Evolutionary conservation across 2,888 invertebrate species (phyloP), one percentile per base, ranked within the genome.

Genomic region (Calameuta filiformis): DNA sequence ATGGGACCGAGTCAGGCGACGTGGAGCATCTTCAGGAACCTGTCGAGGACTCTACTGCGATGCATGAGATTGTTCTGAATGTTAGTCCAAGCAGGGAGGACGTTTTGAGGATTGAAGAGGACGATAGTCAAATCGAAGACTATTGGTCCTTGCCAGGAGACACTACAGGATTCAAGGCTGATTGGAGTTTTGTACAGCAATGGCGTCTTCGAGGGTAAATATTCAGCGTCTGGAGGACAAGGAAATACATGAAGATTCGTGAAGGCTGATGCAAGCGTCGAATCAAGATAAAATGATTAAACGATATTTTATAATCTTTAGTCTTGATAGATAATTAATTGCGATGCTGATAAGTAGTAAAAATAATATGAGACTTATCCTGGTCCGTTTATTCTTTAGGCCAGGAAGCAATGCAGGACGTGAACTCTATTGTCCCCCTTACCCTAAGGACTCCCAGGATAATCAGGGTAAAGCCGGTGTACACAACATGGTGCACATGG

Each of bases 151-250:
- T 91, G 87, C 91, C 92, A 80, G 92, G 92, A 80, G 92, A 92
- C 84, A 91, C 90, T 79, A 92, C 91, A 81, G 93, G 90, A 35
- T 91, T 92, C 86, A 92, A 93, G 82, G 94, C 94, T 81, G 95
- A 95, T 89, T 95, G 95, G 95, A 95, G 95, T 88, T 95, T 95
- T 89, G 95, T 95, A 75, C 95, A 95, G 90, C 94, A 94, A 88
- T 95, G 95, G 95, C 93, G 95, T 87, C 85, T 91, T 68, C 93
- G 94, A 92, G 93, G 95, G 95, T 95, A 92, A 89, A 86, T 82
- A 80, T 80, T 75, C 40, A 12, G 56, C 23, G 23, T 56, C 56
- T 9, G 56, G 56, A 23, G 23, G 56, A 6, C 23, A 23, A 23
- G 2, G 23, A 23, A 23, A 56, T 56, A 23, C 23, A 9, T 56